Base-by-base conservation (phyloP, 2,113 vertebrate genomes). In the Campylomormyrus tamandua region DNA sequence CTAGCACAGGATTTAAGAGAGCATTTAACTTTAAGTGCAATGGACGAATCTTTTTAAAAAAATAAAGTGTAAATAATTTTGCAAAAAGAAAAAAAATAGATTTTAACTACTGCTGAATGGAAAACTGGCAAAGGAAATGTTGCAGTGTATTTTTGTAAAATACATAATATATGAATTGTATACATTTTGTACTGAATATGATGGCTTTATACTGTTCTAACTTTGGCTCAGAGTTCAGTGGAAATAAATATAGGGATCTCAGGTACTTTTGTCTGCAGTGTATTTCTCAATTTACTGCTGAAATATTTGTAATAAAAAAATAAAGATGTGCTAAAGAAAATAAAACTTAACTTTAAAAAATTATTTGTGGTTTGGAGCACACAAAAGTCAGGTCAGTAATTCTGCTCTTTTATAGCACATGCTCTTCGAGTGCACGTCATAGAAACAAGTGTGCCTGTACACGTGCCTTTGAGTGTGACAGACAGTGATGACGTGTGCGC, bases 111-210 rank as follows among this genome's bases (percentile, higher is more conserved):
- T 94, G 94, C 94, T 94, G 93, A 94, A 93, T 93, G 92, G 90
- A 31, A 88, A 91, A 92, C 90, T 89, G 93, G 92, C 93, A 93
- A 91, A 92, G 92, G 93, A 92, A 94, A 96, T 96, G 96, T 97
- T 97, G 96, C 96, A 96, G 96, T 97, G 97, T 97, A 96, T 98
- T 98, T 98, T 96, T 93, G 92, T 93, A 93, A 87, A 93, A 92
- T 89, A 92, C 84, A 91, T 83, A 93, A 91, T 93, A 93, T 94
- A 94, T 92, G 92, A 92, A 92, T 90, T 89, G 91, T 94, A 96
- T 97, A 96, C 96, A 96, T 98, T 98, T 97, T 95, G 94, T 94
- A 94, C 92, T 70, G 91, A 92, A 94, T 93, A 90, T 93, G 90
- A 91, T 89, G 83, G 94, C 90, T 90, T 90, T 88, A 31, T 88